phyloP scores from a whole-genome alignment of 92 coral and sea anemone genomes.

The Epizoanthus fatuus region DNA sequence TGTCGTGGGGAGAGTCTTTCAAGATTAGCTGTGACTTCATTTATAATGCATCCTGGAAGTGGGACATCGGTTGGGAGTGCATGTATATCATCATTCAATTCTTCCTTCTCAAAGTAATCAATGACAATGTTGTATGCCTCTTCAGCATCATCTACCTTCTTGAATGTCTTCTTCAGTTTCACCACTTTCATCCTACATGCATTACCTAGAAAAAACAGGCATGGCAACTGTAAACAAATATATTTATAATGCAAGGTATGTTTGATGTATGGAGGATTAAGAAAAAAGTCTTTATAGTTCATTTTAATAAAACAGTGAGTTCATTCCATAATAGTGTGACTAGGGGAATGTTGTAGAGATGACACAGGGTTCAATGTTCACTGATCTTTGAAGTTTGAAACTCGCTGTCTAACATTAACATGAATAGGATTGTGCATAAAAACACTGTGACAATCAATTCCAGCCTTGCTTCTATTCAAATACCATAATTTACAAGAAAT shows the following conservation, averaged over 20 bases:
- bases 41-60: not conserved
- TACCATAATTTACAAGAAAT: too few relatives aligned
- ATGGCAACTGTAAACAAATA: too few relatives aligned
- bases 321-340: too few relatives aligned
- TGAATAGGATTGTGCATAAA: too few relatives aligned
- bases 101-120: conserved; percentile 16
- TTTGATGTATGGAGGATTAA: not conserved
- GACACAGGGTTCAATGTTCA: too few relatives aligned
- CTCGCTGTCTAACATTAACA: too few relatives aligned
- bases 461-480: too few relatives aligned
- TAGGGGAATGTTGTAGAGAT: too few relatives aligned
- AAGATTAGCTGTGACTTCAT: conserved; percentile 10
- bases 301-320: too few relatives aligned
- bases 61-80: not conserved
- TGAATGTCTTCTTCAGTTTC: conserved; percentile 10
- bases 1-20: conserved; percentile 23
- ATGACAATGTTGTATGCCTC: conserved; percentile 33
- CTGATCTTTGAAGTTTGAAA: too few relatives aligned
- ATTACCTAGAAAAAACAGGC: conserved; percentile 22
- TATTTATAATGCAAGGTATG: not conserved
- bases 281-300: not conserved
- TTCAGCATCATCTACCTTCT: conserved; percentile 55
- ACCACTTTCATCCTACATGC: conserved; percentile 51
- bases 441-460: too few relatives aligned
- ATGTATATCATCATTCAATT: not conserved